phyloP scores from a whole-genome alignment of 2,797 vertebrate species.

The Potorous gilbertii region DNA sequence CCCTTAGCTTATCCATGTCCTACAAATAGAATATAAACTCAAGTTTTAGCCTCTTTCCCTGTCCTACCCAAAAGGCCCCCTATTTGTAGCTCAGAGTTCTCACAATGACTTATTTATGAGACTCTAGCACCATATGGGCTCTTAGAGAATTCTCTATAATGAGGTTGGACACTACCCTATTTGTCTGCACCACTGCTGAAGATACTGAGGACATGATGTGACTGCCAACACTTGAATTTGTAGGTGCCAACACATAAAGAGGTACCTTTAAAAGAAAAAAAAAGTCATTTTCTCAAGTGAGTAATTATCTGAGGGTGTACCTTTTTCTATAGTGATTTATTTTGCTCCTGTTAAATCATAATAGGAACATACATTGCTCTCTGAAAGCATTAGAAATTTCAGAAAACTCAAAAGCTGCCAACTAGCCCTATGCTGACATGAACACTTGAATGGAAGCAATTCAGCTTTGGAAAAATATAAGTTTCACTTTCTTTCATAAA shows the following conservation, averaged over 20 bases:
- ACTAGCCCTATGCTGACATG: constrained; percentile 43
- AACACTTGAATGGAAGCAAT: constrained; percentile 38
- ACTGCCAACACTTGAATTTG: constrained; percentile 64
- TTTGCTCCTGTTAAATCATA: constrained; percentile 63
- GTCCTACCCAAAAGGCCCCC: constrained; percentile 41
- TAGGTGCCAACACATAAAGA: constrained; percentile 54
- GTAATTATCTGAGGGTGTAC: constrained; percentile 60
- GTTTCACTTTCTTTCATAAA: constrained; percentile 64
- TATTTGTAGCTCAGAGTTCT: constrained; percentile 49
- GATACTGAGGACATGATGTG: constrained; percentile 64
- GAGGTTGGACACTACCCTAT: constrained; percentile 62
- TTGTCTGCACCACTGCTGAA: constrained; percentile 66
- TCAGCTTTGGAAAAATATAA: constrained; percentile 52
- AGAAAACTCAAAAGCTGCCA: constrained; percentile 66
- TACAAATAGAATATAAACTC: background rate
- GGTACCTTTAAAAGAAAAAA: constrained; percentile 13
- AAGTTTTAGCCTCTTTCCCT: background rate
- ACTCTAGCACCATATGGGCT: constrained; percentile 65
- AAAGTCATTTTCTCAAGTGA: constrained; percentile 56
- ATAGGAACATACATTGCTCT: constrained; percentile 61
- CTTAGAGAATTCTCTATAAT: constrained; percentile 57
- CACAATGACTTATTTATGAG: constrained; percentile 75
- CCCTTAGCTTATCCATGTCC: background rate
- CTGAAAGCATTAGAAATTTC: constrained; percentile 72
- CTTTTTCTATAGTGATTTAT: constrained; percentile 66